phyloP scores from a whole-genome alignment of 2,113 vertebrate species.

The Oryzias javanicus region DNA sequence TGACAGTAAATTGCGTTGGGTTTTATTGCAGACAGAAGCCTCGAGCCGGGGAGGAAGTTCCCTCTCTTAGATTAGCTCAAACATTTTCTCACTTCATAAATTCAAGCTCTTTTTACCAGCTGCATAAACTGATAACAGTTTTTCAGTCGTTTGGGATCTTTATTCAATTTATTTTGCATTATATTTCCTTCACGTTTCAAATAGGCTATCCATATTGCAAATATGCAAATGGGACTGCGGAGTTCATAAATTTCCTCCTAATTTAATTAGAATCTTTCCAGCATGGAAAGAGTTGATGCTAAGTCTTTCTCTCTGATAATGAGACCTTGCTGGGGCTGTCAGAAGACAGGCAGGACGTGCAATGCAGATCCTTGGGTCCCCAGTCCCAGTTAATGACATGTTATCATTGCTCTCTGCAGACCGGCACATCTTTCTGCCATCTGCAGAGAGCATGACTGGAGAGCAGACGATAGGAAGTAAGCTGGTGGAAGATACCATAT shows the following conservation, averaged over 20 bases:
- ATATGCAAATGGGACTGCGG: neutral
- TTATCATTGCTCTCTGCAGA: constrained; percentile 60
- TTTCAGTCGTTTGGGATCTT: too few relatives aligned
- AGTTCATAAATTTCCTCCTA: neutral
- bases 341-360: constrained; percentile 41
- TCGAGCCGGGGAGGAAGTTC: too few relatives aligned
- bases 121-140: too few relatives aligned
- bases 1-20: too few relatives aligned
- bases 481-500: constrained; percentile 26
- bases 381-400: constrained; percentile 63
- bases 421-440: constrained; percentile 45
- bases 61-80: too few relatives aligned
- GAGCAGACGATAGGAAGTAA: constrained; percentile 30
- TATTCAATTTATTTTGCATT: too few relatives aligned
- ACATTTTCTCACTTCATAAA: too few relatives aligned
- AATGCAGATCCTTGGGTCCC: constrained; percentile 41
- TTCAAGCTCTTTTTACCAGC: too few relatives aligned
- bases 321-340: constrained; percentile 21
- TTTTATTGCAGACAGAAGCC: too few relatives aligned
- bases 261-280: neutral
- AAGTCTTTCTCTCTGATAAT: neutral
- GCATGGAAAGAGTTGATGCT: neutral
- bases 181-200: too few relatives aligned
- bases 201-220: too few relatives aligned
- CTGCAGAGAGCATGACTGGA: constrained; percentile 41